Evolutionary conservation across 2,888 invertebrate genomes (phyloP).

Genomic region (Lasioglossum villosulum): DNA sequence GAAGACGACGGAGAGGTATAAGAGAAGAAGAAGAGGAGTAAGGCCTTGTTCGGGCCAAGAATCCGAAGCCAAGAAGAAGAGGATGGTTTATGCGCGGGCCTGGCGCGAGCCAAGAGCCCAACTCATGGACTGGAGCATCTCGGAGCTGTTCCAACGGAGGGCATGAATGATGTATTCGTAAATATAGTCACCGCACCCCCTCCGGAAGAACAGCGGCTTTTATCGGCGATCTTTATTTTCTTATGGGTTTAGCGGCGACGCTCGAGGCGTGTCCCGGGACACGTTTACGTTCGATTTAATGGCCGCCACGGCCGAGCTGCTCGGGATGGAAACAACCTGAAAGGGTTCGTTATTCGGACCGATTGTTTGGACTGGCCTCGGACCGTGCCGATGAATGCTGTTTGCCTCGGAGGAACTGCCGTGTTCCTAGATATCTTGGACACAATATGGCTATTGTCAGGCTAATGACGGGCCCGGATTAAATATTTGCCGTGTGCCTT

Average conservation of each 20-base stretch:
- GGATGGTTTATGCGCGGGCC: slow-evolving; percentile 24
- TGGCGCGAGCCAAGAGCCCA: slow-evolving; percentile 26
- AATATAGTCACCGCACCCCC: slow-evolving; percentile 15
- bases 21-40: slow-evolving; percentile 26
- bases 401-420: background rate
- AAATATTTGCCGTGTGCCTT: background rate
- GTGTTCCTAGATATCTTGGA: slow-evolving; percentile 4
- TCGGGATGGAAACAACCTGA: slow-evolving; percentile 2
- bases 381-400: background rate
- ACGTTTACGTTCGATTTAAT: slow-evolving; percentile 17
- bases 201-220: slow-evolving; percentile 17
- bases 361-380: slow-evolving; percentile 11
- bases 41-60: slow-evolving; percentile 35
- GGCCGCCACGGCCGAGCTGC: background rate
- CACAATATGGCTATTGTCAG: slow-evolving; percentile 4
- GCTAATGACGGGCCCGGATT: slow-evolving; percentile 1
- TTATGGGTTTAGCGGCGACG: slow-evolving; percentile 11
- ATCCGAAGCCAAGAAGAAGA: slow-evolving; percentile 33
- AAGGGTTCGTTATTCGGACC: slow-evolving; percentile 4
- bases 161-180: slow-evolving; percentile 46
- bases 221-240: slow-evolving; percentile 33
- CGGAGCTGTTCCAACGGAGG: slow-evolving; percentile 26
- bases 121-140: background rate
- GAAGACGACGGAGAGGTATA: slow-evolving; percentile 14
- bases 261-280: slow-evolving; percentile 9